Evolutionary conservation across 2,113 vertebrate species (phyloP).

Genomic region (Chionodraco myersi): DNA sequence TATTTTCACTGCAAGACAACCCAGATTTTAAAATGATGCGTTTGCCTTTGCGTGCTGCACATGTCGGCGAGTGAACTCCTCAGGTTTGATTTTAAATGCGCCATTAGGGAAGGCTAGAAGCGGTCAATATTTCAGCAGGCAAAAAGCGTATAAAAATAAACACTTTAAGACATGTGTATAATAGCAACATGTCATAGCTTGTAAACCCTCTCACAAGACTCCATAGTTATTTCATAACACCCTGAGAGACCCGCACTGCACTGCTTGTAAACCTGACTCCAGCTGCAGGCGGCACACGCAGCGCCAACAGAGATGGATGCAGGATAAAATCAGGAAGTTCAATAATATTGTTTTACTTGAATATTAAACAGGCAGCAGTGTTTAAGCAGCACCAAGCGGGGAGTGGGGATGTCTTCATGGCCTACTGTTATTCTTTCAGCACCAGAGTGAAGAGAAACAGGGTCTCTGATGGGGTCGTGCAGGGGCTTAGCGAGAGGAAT

Average conservation of each 20-base stretch:
- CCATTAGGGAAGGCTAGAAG: not conserved
- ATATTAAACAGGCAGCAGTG: constrained; percentile 7
- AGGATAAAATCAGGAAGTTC: not conserved
- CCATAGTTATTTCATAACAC: not conserved
- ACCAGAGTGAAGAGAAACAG: constrained; percentile 5
- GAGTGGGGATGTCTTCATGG: not conserved
- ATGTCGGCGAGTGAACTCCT: not conserved
- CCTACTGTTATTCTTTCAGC: constrained; percentile 3
- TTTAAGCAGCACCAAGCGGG: not conserved
- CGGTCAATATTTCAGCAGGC: not conserved
- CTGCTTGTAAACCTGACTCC: too few species aligned
- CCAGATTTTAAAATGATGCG: not conserved
- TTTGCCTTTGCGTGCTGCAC: not conserved
- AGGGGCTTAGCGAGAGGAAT: constrained; percentile 25
- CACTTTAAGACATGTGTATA: not conserved
- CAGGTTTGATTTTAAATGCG: not conserved
- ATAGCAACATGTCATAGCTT: not conserved
- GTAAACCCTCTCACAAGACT: not conserved
- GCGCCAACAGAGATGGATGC: not conserved
- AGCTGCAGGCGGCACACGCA: not conserved
- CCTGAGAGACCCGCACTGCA: not conserved
- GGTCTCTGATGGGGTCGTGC: constrained; percentile 20
- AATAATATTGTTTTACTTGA: not conserved
- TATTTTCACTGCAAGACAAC: not conserved
- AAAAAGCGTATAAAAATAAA: constrained; percentile 4